These are phyloP conservation scores for Penaeus chinensis DNA, from an alignment of 1,140 invertebrate species.

Conservation along the genomic window DNA sequence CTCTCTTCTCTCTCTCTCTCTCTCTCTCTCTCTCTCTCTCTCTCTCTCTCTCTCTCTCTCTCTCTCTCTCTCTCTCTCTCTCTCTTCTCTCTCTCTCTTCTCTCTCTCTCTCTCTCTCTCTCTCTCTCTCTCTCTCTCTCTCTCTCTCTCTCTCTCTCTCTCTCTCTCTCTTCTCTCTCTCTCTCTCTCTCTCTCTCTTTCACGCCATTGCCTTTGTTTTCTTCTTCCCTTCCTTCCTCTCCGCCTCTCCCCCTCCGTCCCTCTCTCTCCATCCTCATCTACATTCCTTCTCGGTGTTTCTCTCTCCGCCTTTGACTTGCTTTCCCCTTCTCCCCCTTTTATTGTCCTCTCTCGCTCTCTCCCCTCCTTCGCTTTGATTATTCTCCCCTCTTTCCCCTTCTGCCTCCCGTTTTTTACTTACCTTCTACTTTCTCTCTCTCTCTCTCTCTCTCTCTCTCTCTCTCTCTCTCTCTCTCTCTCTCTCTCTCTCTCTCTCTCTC, in stretches of 20 bases:
- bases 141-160: neutral
- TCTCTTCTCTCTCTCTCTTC: neutral
- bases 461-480: no score
- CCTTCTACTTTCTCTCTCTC: neutral
- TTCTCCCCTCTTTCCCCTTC: neutral
- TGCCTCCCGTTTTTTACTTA: neutral
- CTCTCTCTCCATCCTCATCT: slow-evolving; percentile 1
- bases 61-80: neutral
- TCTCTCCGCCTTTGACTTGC: neutral
- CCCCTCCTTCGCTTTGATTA: neutral
- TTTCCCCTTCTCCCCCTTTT: neutral
- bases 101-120: neutral
- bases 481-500: no score
- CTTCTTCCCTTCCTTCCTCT: neutral
- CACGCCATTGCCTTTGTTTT: neutral
- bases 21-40: neutral
- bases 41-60: neutral
- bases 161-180: neutral
- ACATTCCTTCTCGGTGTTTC: neutral
- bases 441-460: neutral
- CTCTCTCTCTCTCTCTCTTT: neutral
- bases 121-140: neutral
- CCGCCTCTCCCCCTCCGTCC: no score
- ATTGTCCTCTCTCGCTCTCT: neutral
- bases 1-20: slow-evolving; percentile 7